A percentile compares a stretch with the other conserved stretches of the same genome.
Conservation (phyloP, 2,113 vertebrate species). For the Neogobius melanostomus region DNA sequence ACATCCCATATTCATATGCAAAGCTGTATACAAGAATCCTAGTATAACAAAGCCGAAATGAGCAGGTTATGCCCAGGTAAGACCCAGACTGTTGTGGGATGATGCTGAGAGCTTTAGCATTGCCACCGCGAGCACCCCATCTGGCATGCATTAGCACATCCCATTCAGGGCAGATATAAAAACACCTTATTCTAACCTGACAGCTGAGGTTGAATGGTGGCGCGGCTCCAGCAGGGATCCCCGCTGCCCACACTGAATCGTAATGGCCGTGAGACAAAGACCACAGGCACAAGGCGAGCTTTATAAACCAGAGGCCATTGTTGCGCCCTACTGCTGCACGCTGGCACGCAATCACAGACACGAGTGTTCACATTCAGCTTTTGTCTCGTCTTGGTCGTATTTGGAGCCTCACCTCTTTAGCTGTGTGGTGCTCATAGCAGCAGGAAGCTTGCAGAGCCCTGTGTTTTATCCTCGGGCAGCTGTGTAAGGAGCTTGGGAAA, state of each 20-base stretch:
- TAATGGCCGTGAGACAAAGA: slow-evolving; percentile 76
- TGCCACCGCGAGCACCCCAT: slow-evolving; percentile 50
- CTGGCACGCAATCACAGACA: slow-evolving; percentile 74
- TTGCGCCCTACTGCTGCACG: slow-evolving; percentile 56
- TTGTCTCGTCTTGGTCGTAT: slow-evolving; percentile 56
- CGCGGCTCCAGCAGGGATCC: slow-evolving; percentile 63
- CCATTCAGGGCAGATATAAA: slow-evolving; percentile 64
- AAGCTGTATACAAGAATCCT: slow-evolving; percentile 11
- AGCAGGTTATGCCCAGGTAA: slow-evolving; percentile 35
- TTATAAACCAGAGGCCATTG: slow-evolving; percentile 71
- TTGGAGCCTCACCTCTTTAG: slow-evolving; percentile 49
- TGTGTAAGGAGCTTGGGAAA: slow-evolving; percentile 37
- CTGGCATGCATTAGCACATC: slow-evolving; percentile 40
- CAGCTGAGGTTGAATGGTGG: slow-evolving; percentile 74
- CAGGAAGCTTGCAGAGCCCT: slow-evolving; percentile 40
- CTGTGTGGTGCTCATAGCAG: slow-evolving; percentile 33
- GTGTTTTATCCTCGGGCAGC: slow-evolving; percentile 61
- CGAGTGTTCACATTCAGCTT: slow-evolving; percentile 55
- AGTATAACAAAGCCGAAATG: slow-evolving; percentile 33
- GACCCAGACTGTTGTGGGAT: slow-evolving; percentile 35
- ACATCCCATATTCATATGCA: not conserved
- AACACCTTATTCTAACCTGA: slow-evolving; percentile 76
- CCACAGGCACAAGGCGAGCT: slow-evolving; percentile 64
- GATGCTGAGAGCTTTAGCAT: slow-evolving; percentile 46
- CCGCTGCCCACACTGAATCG: slow-evolving; percentile 71